Evolutionary conservation across 2,797 vertebrate genomes (phyloP).

Genomic region (Rhinoraja longicauda): DNA sequence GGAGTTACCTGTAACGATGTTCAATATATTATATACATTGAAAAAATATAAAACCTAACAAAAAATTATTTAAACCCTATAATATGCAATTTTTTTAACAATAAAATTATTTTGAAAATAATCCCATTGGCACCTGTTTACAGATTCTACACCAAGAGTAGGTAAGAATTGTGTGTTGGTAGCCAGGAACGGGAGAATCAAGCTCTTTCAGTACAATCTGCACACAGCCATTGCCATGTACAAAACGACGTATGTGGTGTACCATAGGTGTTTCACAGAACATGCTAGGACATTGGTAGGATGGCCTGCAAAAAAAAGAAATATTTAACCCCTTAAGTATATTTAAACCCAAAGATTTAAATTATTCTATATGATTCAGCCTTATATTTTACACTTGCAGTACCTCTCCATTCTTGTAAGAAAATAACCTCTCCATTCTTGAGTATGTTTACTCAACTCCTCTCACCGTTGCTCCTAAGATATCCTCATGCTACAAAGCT

Average conservation of each 20-base stretch:
- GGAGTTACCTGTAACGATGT: conserved; percentile 79
- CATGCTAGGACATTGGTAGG: conserved; percentile 94
- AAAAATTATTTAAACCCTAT: neutral
- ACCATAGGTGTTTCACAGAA: conserved; percentile 98
- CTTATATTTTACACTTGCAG: too few species aligned
- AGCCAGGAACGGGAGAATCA: conserved; percentile 93
- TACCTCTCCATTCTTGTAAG: too few species aligned
- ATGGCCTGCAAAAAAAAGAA: conserved; percentile 63
- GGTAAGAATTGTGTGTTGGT: conserved; percentile 95
- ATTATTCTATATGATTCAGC: neutral
- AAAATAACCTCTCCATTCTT: too few species aligned
- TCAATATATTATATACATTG: conserved; percentile 16
- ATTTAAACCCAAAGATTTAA: neutral
- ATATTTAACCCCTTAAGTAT: neutral
- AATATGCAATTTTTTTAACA: neutral
- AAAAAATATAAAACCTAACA: neutral
- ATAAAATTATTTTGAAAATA: neutral
- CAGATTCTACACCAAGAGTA: conserved; percentile 97
- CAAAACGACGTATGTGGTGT: conserved; percentile 90
- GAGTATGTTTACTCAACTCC: too few species aligned
- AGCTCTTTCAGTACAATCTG: conserved; percentile 95
- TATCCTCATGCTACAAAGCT: too few species aligned
- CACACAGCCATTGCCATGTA: conserved; percentile 90
- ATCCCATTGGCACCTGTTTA: conserved; percentile 73
- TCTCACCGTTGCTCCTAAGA: too few species aligned